Conservation (phyloP, 2,113 vertebrate species). For the Equus przewalskii region DNA sequence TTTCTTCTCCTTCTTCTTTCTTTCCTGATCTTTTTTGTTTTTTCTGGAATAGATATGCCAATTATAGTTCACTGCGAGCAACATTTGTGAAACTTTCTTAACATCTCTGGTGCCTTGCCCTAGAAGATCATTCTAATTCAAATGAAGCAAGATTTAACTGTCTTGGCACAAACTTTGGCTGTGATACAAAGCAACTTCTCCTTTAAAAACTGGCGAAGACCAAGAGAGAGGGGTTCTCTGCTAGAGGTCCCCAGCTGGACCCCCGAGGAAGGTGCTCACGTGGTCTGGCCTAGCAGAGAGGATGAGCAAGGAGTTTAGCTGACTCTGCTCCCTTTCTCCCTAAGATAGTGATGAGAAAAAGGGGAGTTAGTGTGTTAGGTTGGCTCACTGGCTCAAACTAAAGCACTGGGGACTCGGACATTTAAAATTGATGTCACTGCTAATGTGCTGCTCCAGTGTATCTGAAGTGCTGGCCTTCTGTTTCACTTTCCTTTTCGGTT, state of each 20-base stretch:
- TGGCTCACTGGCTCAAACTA: not conserved
- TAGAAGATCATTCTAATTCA: not conserved
- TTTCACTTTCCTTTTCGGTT: conserved; percentile 62
- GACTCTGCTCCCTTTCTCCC: not conserved
- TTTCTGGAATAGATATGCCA: not conserved
- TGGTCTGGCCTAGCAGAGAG: not conserved
- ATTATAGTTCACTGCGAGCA: not conserved
- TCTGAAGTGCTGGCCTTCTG: conserved; percentile 31
- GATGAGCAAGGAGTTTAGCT: not conserved
- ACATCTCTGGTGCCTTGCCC: not conserved
- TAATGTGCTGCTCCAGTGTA: not conserved
- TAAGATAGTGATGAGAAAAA: not conserved
- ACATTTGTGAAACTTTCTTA: conserved; percentile 25
- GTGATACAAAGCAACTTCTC: not conserved
- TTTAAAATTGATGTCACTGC: conserved; percentile 7
- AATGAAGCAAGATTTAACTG: conserved; percentile 19
- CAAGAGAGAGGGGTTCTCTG: not conserved
- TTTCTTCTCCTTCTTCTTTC: not conserved
- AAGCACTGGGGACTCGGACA: not conserved
- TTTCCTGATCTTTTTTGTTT: not conserved
- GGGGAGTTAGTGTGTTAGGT: not conserved
- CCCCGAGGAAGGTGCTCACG: not conserved
- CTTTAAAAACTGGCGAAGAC: not conserved
- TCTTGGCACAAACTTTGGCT: not conserved
- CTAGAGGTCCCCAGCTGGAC: not conserved